Conservation (phyloP, 2,888 invertebrate genomes). For the Chloroclysta siterata region DNA sequence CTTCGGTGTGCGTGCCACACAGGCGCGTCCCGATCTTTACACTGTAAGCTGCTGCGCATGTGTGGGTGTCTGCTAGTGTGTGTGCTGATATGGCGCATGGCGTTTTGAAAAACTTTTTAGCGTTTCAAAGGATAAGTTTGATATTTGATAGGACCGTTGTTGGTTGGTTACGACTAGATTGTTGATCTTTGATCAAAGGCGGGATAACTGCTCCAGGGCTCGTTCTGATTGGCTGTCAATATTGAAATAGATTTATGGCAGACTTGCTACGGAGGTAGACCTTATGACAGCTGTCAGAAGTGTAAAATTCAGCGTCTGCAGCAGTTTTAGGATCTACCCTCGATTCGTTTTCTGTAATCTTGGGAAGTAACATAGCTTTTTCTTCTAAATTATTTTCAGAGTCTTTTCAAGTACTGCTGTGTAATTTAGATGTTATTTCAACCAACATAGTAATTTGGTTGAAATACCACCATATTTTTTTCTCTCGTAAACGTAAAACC, state of each 20-base stretch:
- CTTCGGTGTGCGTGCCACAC: constrained; percentile 47
- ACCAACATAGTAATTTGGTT: too few species aligned
- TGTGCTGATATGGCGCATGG: constrained; percentile 18
- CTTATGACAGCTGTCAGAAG: constrained; percentile 9
- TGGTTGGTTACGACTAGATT: constrained; percentile 28
- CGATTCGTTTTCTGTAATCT: too few species aligned
- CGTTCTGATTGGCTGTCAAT: constrained; percentile 2
- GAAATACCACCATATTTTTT: too few species aligned
- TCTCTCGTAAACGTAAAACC: too few species aligned
- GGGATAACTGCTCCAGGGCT: constrained; percentile 1
- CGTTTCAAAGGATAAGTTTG: constrained; percentile 37
- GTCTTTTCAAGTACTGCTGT: too few species aligned
- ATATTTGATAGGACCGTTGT: constrained; percentile 23
- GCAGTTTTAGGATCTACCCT: background rate
- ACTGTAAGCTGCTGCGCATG: constrained; percentile 11
- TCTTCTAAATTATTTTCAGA: too few species aligned
- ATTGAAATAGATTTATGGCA: background rate
- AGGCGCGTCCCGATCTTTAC: background rate
- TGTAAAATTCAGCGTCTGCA: background rate
- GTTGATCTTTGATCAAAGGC: constrained; percentile 19
- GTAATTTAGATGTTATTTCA: too few species aligned
- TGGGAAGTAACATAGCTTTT: too few species aligned
- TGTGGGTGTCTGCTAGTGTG: constrained; percentile 25
- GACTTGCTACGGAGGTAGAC: background rate
- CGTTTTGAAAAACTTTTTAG: constrained; percentile 40